A percentile compares a stretch with the other conserved stretches of the same genome.
Evolutionary conservation across 1,140 invertebrate species (phyloP).

Genomic region (Galleria mellonella): DNA sequence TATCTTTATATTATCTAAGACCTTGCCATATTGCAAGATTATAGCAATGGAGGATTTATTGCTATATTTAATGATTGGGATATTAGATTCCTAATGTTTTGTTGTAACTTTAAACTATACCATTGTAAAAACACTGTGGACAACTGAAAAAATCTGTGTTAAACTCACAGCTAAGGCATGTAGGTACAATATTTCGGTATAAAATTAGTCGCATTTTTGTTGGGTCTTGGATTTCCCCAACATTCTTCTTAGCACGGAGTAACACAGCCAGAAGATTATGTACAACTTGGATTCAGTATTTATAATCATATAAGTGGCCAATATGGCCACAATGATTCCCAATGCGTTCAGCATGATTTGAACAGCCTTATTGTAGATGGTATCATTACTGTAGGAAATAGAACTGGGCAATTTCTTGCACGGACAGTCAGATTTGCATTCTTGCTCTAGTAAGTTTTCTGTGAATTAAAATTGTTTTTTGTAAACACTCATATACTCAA

Average conservation of each 20-base stretch:
- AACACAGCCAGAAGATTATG: constrained; percentile 51
- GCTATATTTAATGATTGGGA: too few relatives aligned
- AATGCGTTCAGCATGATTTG: constrained; percentile 33
- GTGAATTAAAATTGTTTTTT: constrained; percentile 6
- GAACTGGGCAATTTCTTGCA: constrained; percentile 14
- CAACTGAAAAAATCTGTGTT: too few relatives aligned
- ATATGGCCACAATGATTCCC: constrained; percentile 41
- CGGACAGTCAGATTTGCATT: constrained; percentile 21
- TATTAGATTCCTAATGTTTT: too few relatives aligned
- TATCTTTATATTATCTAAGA: too few relatives aligned
- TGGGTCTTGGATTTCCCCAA: constrained; percentile 38
- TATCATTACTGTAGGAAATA: not conserved
- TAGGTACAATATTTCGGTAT: not conserved
- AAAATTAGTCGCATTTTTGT: constrained; percentile 8
- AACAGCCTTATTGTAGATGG: constrained; percentile 5
- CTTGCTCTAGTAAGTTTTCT: constrained; percentile 8
- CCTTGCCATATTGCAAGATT: too few relatives aligned
- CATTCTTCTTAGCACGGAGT: constrained; percentile 47
- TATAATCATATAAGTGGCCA: constrained; percentile 51
- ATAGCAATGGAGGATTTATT: too few relatives aligned
- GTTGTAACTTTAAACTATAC: too few relatives aligned
- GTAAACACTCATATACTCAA: not conserved
- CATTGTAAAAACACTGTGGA: too few relatives aligned
- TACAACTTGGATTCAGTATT: constrained; percentile 53
- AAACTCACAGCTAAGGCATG: too few relatives aligned